Conservation (phyloP, 1,140 invertebrate genomes). For the Anastatus disparis region DNA sequence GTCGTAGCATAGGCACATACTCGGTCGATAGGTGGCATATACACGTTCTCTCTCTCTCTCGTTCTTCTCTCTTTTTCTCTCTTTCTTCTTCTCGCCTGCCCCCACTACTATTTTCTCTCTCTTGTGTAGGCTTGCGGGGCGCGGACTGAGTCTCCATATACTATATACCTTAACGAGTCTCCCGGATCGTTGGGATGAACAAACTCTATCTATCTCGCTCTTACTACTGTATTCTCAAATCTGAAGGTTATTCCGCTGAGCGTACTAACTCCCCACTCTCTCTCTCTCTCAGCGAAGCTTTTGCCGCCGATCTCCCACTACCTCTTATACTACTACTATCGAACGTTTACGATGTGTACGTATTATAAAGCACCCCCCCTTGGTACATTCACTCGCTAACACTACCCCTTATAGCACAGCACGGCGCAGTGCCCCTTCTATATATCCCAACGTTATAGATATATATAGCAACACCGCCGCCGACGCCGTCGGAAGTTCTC, state of each 20-base stretch:
- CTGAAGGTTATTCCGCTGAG: constrained; percentile 57
- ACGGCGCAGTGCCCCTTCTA: constrained; percentile 32
- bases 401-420: too few relatives aligned
- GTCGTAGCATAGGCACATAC: background rate
- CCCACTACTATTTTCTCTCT: background rate
- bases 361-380: too few relatives aligned
- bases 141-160: too few relatives aligned
- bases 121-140: constrained; percentile 51
- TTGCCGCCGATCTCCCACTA: background rate
- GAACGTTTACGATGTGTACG: too few relatives aligned
- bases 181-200: constrained; percentile 66
- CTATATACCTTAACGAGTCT: constrained; percentile 62
- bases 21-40: constrained; percentile 13
- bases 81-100: background rate
- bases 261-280: constrained; percentile 61
- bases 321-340: too few relatives aligned
- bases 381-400: too few relatives aligned
- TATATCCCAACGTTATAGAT: too few relatives aligned
- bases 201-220: constrained; percentile 41
- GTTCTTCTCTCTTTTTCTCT: constrained; percentile 1
- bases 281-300: constrained; percentile 13
- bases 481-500: background rate
- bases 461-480: too few relatives aligned
- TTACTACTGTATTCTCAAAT: background rate
- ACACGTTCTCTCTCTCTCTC: background rate